Evolutionary conservation across 2,113 vertebrate species (phyloP).

Genomic region (Phainopepla nitens): DNA sequence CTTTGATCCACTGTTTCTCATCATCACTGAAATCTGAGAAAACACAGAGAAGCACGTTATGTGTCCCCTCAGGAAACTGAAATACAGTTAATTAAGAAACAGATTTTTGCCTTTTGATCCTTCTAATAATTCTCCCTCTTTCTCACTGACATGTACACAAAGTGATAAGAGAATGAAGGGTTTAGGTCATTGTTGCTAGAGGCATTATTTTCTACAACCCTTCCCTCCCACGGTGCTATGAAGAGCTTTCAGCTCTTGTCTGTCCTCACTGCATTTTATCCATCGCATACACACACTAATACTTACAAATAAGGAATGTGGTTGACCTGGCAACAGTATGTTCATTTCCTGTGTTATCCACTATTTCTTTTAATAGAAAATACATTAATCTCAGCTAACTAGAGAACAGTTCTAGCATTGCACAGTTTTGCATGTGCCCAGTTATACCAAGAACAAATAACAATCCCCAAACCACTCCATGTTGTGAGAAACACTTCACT

Average conservation of each 20-base stretch:
- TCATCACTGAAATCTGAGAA: conserved; percentile 13
- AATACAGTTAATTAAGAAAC: conserved; percentile 49
- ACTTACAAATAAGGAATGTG: conserved; percentile 17
- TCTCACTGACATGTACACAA: neutral
- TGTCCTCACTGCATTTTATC: neutral
- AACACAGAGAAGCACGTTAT: neutral
- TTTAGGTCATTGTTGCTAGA: conserved; percentile 13
- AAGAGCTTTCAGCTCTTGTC: neutral
- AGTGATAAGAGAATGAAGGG: neutral
- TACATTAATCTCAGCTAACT: neutral
- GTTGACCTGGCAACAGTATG: conserved; percentile 51
- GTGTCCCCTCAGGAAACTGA: conserved; percentile 22
- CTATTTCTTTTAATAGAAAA: conserved; percentile 26
- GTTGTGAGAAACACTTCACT: neutral
- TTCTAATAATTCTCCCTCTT: conserved; percentile 11
- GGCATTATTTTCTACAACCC: conserved; percentile 16
- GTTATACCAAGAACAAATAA: neutral
- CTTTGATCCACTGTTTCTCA: conserved; percentile 15
- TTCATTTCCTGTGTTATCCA: conserved; percentile 35
- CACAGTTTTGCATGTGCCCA: neutral
- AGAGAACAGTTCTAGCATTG: neutral
- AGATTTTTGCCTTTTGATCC: conserved; percentile 46
- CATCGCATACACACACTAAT: neutral
- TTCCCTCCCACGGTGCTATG: neutral
- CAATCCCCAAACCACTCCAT: neutral